Evolutionary conservation across 1,140 invertebrate species (phyloP).

Genomic region (Drosophila pandora): DNA sequence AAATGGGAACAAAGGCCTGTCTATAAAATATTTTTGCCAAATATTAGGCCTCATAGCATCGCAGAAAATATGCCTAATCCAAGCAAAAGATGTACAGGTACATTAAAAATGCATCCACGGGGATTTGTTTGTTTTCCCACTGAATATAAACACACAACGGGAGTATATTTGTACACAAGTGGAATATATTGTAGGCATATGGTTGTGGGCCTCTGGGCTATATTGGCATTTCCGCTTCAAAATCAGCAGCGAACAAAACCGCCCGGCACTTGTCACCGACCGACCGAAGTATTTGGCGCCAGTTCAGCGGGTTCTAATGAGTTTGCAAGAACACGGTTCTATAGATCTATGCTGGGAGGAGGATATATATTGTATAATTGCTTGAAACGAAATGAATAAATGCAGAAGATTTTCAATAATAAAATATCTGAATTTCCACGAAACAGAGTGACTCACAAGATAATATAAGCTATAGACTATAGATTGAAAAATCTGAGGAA

Average conservation of each 20-base stretch:
- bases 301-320: conserved; percentile 35
- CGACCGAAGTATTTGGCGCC: conserved; percentile 53
- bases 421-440: conserved; percentile 72
- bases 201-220: conserved; percentile 18
- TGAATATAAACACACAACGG: conserved; percentile 51
- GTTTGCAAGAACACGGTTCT: conserved; percentile 21
- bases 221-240: conserved; percentile 73
- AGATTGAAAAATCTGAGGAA: conserved; percentile 61
- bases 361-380: conserved; percentile 14
- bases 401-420: conserved; percentile 53
- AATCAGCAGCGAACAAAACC: conserved; percentile 2
- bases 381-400: conserved; percentile 23
- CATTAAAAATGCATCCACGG: conserved; percentile 40
- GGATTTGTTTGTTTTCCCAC: conserved; percentile 36
- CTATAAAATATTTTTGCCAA: not conserved
- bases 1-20: not conserved
- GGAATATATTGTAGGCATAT: conserved; percentile 36
- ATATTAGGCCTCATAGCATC: conserved; percentile 2
- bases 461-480: conserved; percentile 31
- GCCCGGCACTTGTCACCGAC: conserved; percentile 57
- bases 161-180: conserved; percentile 32
- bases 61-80: conserved; percentile 34
- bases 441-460: conserved; percentile 59
- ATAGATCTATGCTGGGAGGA: conserved; percentile 30
- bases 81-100: conserved; percentile 47